phyloP scores from a whole-genome alignment of 1,140 invertebrate species.

The Charaxes varanes region DNA sequence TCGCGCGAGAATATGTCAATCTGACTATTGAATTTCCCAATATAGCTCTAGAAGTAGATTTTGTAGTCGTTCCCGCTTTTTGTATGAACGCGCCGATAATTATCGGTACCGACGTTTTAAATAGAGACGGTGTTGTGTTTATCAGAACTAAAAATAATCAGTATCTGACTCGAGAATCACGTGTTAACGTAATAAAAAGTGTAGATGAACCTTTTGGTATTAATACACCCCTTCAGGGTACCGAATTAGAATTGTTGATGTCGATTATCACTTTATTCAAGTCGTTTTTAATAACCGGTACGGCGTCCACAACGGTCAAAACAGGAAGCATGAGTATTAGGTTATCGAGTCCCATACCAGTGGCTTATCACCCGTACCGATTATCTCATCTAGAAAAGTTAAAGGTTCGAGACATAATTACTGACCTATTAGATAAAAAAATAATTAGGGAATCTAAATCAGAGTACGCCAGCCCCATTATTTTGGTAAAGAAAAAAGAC shows the following conservation, averaged over 20 bases:
- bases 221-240: neutral
- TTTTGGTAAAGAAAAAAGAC: conserved; percentile 10
- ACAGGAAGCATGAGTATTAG: conserved; percentile 5
- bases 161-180: neutral
- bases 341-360: neutral
- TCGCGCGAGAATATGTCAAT: no score
- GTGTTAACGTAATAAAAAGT: neutral
- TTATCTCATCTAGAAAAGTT: conserved; percentile 6
- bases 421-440: conserved; percentile 2
- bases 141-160: neutral
- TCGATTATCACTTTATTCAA: conserved; percentile 1
- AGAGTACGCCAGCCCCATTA: conserved; percentile 7
- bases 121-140: neutral
- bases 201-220: neutral
- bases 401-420: conserved; percentile 6
- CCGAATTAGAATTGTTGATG: neutral
- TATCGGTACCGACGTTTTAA: conserved; percentile 4
- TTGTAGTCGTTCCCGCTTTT: neutral
- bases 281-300: conserved; percentile 1
- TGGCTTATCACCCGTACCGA: conserved; percentile 7
- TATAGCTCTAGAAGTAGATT: neutral
- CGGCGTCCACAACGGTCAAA: conserved; percentile 5
- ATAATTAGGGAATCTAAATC: conserved; percentile 11
- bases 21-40: conserved; percentile 1
- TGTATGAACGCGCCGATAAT: neutral